These are phyloP conservation scores for Silurus asotus DNA, from an alignment of 2,113 vertebrate genomes.

Conservation along the genomic window DNA sequence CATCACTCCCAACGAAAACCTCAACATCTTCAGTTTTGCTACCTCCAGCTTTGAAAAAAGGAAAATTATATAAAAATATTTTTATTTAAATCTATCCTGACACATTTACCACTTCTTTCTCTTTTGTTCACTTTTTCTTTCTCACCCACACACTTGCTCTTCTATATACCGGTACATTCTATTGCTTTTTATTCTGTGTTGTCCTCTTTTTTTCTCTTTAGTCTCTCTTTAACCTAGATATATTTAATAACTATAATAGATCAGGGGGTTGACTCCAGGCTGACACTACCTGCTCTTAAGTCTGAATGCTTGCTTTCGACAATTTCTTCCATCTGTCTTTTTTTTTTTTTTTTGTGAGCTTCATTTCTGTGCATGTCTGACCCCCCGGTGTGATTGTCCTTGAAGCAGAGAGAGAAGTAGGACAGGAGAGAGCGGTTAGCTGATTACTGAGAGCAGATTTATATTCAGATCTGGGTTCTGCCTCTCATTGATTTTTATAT, in stretches of 20 bases:
- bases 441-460: conserved; percentile 66
- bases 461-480: conserved; percentile 71
- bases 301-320: conserved; percentile 31
- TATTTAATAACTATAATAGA: conserved; percentile 21
- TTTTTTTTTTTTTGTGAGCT: not conserved
- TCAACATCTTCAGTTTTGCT: too few species aligned
- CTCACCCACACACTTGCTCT: conserved; percentile 12
- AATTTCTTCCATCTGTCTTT: conserved; percentile 27
- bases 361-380: not conserved
- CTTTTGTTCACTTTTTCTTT: not conserved
- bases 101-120: conserved; percentile 20
- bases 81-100: not conserved
- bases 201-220: conserved; percentile 10
- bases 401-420: conserved; percentile 24
- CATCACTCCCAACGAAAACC: too few species aligned
- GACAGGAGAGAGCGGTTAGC: conserved; percentile 30
- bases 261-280: not conserved
- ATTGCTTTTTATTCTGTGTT: not conserved
- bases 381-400: conserved; percentile 40
- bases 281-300: conserved; percentile 16
- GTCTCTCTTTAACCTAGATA: not conserved
- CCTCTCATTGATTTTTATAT: conserved; percentile 74
- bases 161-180: not conserved
- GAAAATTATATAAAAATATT: not conserved
- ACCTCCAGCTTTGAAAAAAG: too few species aligned